phyloP scores from a whole-genome alignment of 2,797 vertebrate species.

The Coregonus suidteri region DNA sequence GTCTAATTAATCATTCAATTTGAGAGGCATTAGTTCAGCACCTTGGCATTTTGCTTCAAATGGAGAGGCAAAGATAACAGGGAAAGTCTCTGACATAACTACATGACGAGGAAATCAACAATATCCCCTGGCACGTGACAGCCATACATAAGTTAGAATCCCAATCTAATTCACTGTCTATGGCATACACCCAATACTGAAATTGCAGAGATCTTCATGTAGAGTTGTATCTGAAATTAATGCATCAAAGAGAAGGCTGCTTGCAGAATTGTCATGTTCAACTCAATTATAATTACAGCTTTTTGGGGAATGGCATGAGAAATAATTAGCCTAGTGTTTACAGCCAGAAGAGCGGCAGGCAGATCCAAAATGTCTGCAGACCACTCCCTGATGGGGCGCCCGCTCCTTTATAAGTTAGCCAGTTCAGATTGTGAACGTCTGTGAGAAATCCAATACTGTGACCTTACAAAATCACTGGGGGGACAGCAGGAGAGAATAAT shows the following conservation, averaged over 20 bases:
- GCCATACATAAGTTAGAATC: neutral
- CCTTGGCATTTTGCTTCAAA: neutral
- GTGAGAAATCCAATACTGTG: constrained; percentile 36
- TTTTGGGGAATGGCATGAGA: constrained; percentile 26
- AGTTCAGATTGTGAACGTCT: constrained; percentile 4
- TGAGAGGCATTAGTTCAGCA: neutral
- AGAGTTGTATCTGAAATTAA: neutral
- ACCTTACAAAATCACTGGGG: constrained; percentile 26
- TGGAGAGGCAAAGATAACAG: neutral
- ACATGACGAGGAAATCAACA: neutral
- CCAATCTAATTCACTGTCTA: neutral
- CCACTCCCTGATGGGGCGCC: neutral
- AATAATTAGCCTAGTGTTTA: constrained; percentile 22
- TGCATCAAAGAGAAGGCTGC: neutral
- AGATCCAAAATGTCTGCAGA: constrained; percentile 10
- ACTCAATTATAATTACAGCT: constrained; percentile 4
- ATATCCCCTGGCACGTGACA: neutral
- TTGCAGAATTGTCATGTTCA: neutral
- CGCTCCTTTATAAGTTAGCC: neutral
- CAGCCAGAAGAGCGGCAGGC: neutral
- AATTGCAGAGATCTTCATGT: neutral
- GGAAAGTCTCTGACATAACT: neutral
- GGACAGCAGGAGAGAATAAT: constrained; percentile 10
- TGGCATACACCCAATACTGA: neutral
- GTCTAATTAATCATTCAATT: neutral